A percentile compares a stretch with the other conserved stretches of the same genome.
phyloP scores from a whole-genome alignment of 2,113 vertebrate species.

The Nannospalax galili region DNA sequence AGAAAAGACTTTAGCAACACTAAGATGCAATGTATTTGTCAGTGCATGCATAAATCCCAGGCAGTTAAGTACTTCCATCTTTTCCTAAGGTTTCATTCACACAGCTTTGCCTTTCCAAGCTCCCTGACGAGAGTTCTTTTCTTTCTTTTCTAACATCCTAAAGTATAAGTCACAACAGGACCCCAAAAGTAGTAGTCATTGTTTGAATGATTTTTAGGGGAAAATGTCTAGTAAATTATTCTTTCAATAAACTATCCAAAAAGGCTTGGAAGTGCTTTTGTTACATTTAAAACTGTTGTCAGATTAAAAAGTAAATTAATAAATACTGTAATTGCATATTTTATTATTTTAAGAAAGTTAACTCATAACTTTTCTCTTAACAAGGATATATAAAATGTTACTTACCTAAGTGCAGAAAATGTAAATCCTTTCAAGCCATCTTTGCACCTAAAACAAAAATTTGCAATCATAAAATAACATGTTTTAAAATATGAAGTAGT shows the following conservation, averaged over 20 bases:
- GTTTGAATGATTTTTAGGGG: background rate
- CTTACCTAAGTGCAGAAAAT: conserved; percentile 98
- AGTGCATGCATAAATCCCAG: background rate
- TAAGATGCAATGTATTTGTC: background rate
- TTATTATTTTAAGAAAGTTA: conserved; percentile 20
- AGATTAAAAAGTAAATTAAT: conserved; percentile 34
- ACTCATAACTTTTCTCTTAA: background rate
- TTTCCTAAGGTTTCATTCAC: background rate
- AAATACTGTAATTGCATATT: background rate
- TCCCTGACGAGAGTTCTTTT: background rate
- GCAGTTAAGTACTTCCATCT: background rate
- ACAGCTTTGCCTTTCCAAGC: conserved; percentile 12
- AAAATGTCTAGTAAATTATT: background rate
- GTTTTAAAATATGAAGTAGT: conserved; percentile 19
- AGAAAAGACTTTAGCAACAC: background rate
- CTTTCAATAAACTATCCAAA: background rate
- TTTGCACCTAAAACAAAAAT: conserved; percentile 91
- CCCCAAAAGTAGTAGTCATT: background rate
- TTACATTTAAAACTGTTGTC: conserved; percentile 26
- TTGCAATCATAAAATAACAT: conserved; percentile 45
- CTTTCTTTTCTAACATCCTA: conserved; percentile 33
- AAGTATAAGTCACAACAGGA: background rate
- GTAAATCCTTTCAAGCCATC: conserved; percentile 98
- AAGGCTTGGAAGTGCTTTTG: background rate
- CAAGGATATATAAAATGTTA: conserved; percentile 63